Evolutionary conservation across 2,113 vertebrate genomes (phyloP), one percentile per base, ranked within the genome.

Genomic region (Semnornis frantzii): DNA sequence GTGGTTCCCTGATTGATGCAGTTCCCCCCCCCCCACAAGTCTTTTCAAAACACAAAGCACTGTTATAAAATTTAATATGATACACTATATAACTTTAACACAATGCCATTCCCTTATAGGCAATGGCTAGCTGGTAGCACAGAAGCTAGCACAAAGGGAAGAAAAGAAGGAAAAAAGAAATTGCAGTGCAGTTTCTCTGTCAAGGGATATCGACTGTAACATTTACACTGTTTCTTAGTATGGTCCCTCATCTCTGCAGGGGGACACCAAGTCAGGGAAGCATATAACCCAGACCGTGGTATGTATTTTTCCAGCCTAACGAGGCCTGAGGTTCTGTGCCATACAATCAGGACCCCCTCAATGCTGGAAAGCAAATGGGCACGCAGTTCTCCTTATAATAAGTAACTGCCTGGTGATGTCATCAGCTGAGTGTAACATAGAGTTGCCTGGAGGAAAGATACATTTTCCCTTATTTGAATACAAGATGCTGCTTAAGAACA

Each of bases 61-160:
- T 33, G 94, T 95, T 94, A 92, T 95, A 96, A 96, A 95, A 95
- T 95, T 92, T 96, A 94, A 94, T 94, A 96, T 94, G 94, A 87
- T 94, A 68, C 87, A 90, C 91, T 93, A 88, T 96, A 95, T 94
- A 95, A 96, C 93, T 95, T 96, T 93, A 96, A 91, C 94, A 92
- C 89, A 85, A 85, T 84, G 77, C 93, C 65, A 91, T 94, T 94
- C 80, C 90, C 89, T 91, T 91, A 68, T 50, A 95, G 87, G 89
- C 89, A 94, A 69, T 85, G 93, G 82, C 60, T 78, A 88, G 85
- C 73, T 80, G 66, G 54, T 84, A 86, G 80, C 87, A 79, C 66
- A 63, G 85, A 30, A 90, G 58, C 82, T 82, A 0, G 1, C 3
- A 31, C 69, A 83, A 62, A 62, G 58, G 82, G 44, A 78, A 81